These are phyloP conservation scores for Geotrupes spiniger DNA, from an alignment of 2,888 invertebrate genomes.

Conservation along the genomic window DNA sequence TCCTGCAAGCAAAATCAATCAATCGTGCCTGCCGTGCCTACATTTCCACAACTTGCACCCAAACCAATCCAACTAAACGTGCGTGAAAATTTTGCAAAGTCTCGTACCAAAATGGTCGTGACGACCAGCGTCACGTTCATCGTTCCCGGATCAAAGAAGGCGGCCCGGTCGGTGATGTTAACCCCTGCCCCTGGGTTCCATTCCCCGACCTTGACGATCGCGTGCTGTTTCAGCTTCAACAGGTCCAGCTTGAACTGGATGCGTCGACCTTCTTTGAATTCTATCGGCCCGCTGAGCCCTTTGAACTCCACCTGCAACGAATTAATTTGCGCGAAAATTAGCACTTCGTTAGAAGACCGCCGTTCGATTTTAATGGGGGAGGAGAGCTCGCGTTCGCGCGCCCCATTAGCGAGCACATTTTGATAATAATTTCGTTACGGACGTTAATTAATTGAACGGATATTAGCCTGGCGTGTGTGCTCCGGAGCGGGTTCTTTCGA, in stretches of 20 bases:
- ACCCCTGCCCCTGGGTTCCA: slow-evolving; percentile 68
- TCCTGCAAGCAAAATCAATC: slow-evolving; percentile 52
- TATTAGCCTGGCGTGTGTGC: no score
- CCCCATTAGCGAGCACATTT: no score
- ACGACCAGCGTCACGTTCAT: slow-evolving; percentile 75
- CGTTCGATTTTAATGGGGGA: no score
- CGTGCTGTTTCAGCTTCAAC: slow-evolving; percentile 70
- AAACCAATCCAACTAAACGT: not conserved
- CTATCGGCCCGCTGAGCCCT: slow-evolving; percentile 76
- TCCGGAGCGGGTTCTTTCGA: no score
- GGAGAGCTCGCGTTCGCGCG: no score
- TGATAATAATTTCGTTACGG: no score
- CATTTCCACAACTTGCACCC: no score
- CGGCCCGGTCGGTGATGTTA: slow-evolving; percentile 67
- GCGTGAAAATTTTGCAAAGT: not conserved
- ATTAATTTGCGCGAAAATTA: slow-evolving; percentile 16
- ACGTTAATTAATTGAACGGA: no score
- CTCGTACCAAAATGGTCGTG: slow-evolving; percentile 70
- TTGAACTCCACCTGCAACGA: slow-evolving; percentile 69
- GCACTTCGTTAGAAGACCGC: slow-evolving; percentile 11
- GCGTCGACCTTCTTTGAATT: slow-evolving; percentile 75
- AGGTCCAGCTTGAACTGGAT: slow-evolving; percentile 73
- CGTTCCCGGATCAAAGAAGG: slow-evolving; percentile 69
- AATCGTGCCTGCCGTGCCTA: slow-evolving; percentile 10
- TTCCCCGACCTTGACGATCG: slow-evolving; percentile 72